phyloP scores from a whole-genome alignment of 2,797 vertebrate genomes.

The Microctenopoma lineatum region DNA sequence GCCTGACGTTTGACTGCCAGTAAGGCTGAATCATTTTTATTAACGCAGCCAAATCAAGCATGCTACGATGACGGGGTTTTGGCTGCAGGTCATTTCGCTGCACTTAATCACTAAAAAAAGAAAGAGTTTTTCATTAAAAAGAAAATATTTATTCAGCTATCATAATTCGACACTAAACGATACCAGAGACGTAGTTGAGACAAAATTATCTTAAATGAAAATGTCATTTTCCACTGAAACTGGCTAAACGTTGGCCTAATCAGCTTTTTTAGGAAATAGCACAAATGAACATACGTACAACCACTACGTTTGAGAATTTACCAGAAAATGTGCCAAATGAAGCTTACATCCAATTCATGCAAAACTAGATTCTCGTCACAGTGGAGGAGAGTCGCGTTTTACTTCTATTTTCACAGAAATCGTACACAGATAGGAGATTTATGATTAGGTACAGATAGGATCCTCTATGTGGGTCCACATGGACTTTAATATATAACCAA shows the following conservation, averaged over 20 bases:
- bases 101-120: constrained; percentile 1
- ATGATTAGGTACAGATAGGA: not conserved
- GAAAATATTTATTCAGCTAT: not conserved
- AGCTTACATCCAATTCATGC: not conserved
- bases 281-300: not conserved
- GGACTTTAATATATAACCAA: not conserved
- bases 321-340: not conserved
- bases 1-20: constrained; percentile 40
- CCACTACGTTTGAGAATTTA: not conserved
- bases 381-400: not conserved
- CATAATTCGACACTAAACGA: not conserved
- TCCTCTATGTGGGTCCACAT: no score
- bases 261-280: not conserved
- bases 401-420: not conserved
- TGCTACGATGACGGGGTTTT: constrained; percentile 1
- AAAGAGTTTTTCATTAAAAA: not conserved
- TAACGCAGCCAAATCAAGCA: constrained; percentile 29
- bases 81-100: constrained; percentile 2
- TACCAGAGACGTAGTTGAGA: not conserved
- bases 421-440: not conserved
- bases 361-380: not conserved
- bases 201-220: no score
- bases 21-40: constrained; percentile 27
- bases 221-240: not conserved
- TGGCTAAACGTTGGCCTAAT: not conserved